Evolutionary conservation across 2,113 vertebrate genomes (phyloP).

Genomic region (Rana temporaria): DNA sequence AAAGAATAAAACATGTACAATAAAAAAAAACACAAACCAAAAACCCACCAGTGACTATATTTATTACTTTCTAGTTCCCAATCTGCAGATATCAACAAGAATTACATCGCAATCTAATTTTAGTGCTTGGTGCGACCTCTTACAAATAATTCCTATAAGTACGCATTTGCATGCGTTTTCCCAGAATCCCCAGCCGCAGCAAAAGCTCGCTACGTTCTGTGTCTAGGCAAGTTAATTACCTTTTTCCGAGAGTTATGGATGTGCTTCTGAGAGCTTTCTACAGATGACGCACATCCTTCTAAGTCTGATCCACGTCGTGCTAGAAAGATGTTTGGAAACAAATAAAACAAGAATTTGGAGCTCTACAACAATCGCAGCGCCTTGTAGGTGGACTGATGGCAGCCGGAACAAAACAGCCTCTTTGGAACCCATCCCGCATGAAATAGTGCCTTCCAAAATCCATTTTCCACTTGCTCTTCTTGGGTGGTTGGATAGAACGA

Average conservation of each 20-base stretch:
- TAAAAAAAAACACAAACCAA: not conserved
- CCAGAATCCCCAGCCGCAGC: conserved; percentile 22
- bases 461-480: conserved; percentile 56
- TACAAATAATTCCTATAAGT: conserved; percentile 10
- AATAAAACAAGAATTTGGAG: conserved; percentile 8
- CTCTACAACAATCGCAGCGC: conserved; percentile 57
- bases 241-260: conserved; percentile 16
- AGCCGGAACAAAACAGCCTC: conserved; percentile 68
- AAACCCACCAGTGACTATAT: not conserved
- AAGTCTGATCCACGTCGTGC: not conserved
- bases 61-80: not conserved
- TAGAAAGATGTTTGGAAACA: conserved; percentile 22
- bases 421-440: conserved; percentile 59
- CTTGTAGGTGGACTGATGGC: conserved; percentile 61
- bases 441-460: conserved; percentile 62
- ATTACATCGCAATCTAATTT: conserved; percentile 10
- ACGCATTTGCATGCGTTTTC: conserved; percentile 7
- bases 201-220: not conserved
- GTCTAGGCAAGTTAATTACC: conserved; percentile 3
- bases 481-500: conserved; percentile 60
- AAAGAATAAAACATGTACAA: too few relatives aligned
- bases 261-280: conserved; percentile 16
- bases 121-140: conserved; percentile 9
- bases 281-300: conserved; percentile 27
- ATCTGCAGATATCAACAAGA: conserved; percentile 7